Conservation (phyloP, 1,140 invertebrate species). For the Zaprionus capensis region DNA sequence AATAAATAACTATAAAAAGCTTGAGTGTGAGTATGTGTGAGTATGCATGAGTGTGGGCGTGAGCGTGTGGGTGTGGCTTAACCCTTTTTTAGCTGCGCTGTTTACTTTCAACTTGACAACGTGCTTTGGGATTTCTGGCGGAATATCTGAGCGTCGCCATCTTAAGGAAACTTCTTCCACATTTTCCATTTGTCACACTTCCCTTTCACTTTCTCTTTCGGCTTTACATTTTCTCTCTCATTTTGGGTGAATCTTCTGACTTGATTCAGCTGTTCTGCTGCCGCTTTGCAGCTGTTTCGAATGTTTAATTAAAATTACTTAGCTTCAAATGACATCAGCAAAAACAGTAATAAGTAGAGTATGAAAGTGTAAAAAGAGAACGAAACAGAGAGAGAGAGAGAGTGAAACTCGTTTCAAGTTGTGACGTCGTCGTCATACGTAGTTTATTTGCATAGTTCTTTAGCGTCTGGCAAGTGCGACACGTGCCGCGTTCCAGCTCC, state of each 20-base stretch:
- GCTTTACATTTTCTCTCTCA: background rate
- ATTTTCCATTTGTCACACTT: slow-evolving; percentile 21
- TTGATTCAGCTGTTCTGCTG: background rate
- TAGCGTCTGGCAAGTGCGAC: slow-evolving; percentile 6
- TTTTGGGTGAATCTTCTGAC: background rate
- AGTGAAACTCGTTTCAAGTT: slow-evolving; percentile 25
- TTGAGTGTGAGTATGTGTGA: background rate
- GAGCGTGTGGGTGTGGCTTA: slow-evolving; percentile 9
- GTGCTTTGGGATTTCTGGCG: slow-evolving; percentile 15
- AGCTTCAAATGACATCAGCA: slow-evolving; percentile 61
- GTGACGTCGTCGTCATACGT: slow-evolving; percentile 24
- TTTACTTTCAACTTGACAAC: slow-evolving; percentile 27
- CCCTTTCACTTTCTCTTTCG: background rate
- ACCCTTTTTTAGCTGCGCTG: slow-evolving; percentile 33
- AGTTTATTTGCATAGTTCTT: slow-evolving; percentile 37
- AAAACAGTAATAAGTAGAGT: background rate
- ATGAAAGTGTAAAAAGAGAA: background rate
- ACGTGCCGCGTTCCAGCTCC: slow-evolving; percentile 20
- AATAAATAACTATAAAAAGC: slow-evolving; percentile 25
- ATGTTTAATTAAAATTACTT: slow-evolving; percentile 71
- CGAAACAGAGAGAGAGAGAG: background rate
- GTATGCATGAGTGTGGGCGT: background rate
- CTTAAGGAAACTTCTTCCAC: slow-evolving; percentile 23
- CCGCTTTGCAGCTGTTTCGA: slow-evolving; percentile 18
- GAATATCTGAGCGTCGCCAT: slow-evolving; percentile 52